These are phyloP conservation scores for Heliconius hewitsoni DNA, from an alignment of 1,140 invertebrate genomes.

Conservation along the genomic window DNA sequence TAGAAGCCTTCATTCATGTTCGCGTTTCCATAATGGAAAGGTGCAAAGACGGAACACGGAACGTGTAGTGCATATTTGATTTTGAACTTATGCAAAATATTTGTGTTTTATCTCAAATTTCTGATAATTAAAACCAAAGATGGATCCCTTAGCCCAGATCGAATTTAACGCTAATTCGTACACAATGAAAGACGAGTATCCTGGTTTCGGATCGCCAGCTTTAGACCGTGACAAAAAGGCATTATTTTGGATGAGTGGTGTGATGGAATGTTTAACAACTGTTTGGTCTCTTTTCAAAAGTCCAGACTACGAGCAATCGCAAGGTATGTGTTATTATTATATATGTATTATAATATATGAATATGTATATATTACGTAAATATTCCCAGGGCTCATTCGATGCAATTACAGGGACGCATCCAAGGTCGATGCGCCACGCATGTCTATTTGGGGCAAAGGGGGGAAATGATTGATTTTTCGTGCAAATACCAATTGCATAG, in stretches of 20 bases:
- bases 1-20: slow-evolving; percentile 27
- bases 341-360: slow-evolving; percentile 24
- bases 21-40: slow-evolving; percentile 13
- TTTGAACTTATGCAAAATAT: background rate
- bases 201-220: slow-evolving; percentile 34
- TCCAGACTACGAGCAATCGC: slow-evolving; percentile 43
- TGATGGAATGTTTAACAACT: slow-evolving; percentile 61
- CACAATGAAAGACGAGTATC: slow-evolving; percentile 37
- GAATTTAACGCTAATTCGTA: slow-evolving; percentile 28
- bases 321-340: slow-evolving; percentile 47
- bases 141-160: slow-evolving; percentile 38
- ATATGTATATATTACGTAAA: slow-evolving; percentile 33
- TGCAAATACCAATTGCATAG: slow-evolving; percentile 58
- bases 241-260: slow-evolving; percentile 59
- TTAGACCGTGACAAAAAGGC: slow-evolving; percentile 55
- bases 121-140: slow-evolving; percentile 15
- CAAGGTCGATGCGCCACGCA: slow-evolving; percentile 59
- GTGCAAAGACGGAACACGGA: background rate
- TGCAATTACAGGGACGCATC: slow-evolving; percentile 46
- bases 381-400: slow-evolving; percentile 42
- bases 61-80: background rate
- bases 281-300: slow-evolving; percentile 53
- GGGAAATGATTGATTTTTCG: slow-evolving; percentile 82
- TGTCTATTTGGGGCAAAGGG: slow-evolving; percentile 43
- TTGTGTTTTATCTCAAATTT: slow-evolving; percentile 6